Base-by-base conservation (phyloP, 2,113 vertebrate species). In the Bubo blakistoni region DNA sequence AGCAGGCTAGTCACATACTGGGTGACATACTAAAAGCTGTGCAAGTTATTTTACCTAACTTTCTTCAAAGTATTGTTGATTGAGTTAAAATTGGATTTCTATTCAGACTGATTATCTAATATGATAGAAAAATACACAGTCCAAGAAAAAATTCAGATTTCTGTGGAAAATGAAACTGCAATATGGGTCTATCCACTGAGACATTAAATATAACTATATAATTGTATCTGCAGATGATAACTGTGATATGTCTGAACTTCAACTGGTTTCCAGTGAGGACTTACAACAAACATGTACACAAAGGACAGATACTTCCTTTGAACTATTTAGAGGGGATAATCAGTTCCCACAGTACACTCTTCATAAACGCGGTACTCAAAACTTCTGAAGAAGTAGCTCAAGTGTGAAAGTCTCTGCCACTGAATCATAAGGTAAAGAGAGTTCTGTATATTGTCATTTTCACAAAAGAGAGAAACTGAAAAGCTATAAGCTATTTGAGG, bases 1-100 rank as follows among this genome's bases (percentile, higher is more conserved):
- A 92, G 86, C 46, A 96, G 21, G 61, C 38, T 69, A 42, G 26
- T 88, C 44, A 42, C 49, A 85, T 94, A 78, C 21, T 58, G 38
- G 34, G 38, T 83, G n/a, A 63, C 67, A 67, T 76, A 29, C 42
- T 89, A 55, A 95, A 97, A 85, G 32, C 57, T 87, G 26, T 62
- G n/a, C 54, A 90, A 92, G 55, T 88, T 81, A 74, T 78, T 92
- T 92, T 78, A 85, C 2, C 0, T 62, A 63, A 79, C 42, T 54
- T 83, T 92, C 76, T 94, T 95, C 86, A 95, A 95, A 96, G 58
- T 77, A 63, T 82, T 82, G 84, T 80, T 97, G 95, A 98, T 97
- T 94, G 96, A 97, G 92, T 86, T 92, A 97, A 97, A 98, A 98
- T 98, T 98, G 95, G 80, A 96, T 98, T 97, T 98, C 97, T 98